These are phyloP conservation scores for Esox masquinongy DNA, from an alignment of 2,797 vertebrate species.

Conservation along the genomic window DNA sequence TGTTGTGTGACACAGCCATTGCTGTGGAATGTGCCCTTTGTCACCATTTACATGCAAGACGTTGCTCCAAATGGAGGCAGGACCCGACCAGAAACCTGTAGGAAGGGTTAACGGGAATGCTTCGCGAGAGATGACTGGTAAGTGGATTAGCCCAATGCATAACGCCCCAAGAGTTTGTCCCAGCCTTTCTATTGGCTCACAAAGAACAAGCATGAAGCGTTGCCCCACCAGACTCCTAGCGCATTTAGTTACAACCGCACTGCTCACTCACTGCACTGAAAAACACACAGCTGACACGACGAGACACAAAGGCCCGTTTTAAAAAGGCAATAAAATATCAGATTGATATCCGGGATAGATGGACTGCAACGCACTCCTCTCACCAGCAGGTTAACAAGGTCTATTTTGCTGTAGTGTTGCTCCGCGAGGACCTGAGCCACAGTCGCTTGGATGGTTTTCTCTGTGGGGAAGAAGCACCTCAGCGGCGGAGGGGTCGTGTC, in stretches of 20 bases:
- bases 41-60: too few relatives aligned
- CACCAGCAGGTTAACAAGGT: conserved; percentile 16
- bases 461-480: conserved; percentile 10
- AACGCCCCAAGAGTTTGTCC: too few relatives aligned
- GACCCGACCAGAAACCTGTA: too few relatives aligned
- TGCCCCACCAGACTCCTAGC: too few relatives aligned
- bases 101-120: too few relatives aligned
- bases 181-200: too few relatives aligned
- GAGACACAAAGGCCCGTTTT: not conserved
- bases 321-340: not conserved
- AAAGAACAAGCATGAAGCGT: too few relatives aligned
- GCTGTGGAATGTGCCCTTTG: too few relatives aligned
- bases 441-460: conserved; percentile 10
- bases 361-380: not conserved
- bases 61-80: too few relatives aligned
- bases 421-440: not conserved
- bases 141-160: too few relatives aligned
- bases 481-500: not conserved
- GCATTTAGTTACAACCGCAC: not conserved
- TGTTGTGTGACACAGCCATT: too few relatives aligned
- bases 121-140: too few relatives aligned
- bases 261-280: not conserved
- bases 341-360: not conserved
- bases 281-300: not conserved
- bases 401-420: conserved; percentile 11